These are phyloP conservation scores for Rhyacichthys aspro DNA, from an alignment of 2,797 vertebrate species.

Conservation along the genomic window DNA sequence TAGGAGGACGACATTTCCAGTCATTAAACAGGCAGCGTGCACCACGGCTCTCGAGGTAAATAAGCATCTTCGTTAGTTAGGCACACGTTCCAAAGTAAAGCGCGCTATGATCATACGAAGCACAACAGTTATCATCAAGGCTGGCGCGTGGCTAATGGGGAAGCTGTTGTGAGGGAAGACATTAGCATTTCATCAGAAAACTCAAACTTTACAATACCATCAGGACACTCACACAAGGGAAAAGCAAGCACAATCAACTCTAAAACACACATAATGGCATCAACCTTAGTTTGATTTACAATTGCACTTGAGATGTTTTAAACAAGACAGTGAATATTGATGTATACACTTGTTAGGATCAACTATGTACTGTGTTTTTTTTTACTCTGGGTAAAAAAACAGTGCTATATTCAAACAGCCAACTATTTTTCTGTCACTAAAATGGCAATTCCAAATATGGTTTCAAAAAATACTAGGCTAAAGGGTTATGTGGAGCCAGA, in stretches of 20 bases:
- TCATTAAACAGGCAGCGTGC: constrained; percentile 51
- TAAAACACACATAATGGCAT: neutral
- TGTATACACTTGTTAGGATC: no score
- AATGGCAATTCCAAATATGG: no score
- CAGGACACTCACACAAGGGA: neutral
- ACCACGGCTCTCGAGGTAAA: constrained; percentile 45
- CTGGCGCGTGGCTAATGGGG: neutral
- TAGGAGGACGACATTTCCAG: constrained; percentile 56
- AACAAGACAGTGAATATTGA: no score
- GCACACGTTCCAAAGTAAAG: constrained; percentile 17
- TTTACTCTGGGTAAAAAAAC: no score
- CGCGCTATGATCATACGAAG: constrained; percentile 18
- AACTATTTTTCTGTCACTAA: no score
- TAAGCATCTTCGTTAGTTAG: constrained; percentile 33
- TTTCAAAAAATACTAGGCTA: no score
- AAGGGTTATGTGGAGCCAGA: no score
- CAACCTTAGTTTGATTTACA: neutral
- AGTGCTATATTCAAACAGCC: no score
- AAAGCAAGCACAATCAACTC: neutral
- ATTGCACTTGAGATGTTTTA: neutral
- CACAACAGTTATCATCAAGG: constrained; percentile 1
- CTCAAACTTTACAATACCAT: constrained; percentile 4
- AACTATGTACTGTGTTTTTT: no score
- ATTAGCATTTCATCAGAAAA: constrained; percentile 8
- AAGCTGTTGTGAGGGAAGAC: neutral